phyloP scores from a whole-genome alignment of 1,140 invertebrate genomes.

The Pseudomyrmex concolor region DNA sequence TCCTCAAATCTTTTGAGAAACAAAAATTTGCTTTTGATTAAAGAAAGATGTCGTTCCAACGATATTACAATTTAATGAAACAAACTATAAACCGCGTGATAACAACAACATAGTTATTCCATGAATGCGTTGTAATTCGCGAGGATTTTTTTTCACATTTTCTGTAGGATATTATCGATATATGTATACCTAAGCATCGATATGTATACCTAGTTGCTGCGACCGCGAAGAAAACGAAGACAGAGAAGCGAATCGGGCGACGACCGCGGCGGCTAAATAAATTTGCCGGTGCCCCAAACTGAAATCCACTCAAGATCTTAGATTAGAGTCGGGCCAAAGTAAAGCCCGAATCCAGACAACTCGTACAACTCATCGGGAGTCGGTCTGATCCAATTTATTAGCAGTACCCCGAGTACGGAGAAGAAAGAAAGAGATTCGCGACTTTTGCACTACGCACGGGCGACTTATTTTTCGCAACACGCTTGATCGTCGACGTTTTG shows the following conservation, averaged over 20 bases:
- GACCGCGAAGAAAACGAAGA: slow-evolving; percentile 13
- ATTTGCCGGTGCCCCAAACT: slow-evolving; percentile 78
- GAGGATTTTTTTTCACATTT: background rate
- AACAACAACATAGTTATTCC: background rate
- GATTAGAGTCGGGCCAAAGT: slow-evolving; percentile 82
- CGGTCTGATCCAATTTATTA: slow-evolving; percentile 85
- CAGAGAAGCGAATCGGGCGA: slow-evolving; percentile 47
- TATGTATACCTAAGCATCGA: background rate
- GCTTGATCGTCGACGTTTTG: slow-evolving; percentile 57
- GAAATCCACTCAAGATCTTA: slow-evolving; percentile 84
- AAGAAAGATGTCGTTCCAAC: background rate
- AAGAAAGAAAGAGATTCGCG: slow-evolving; percentile 28
- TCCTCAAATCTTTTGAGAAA: background rate
- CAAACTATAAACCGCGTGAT: background rate
- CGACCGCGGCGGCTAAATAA: slow-evolving; percentile 77
- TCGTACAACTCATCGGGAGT: slow-evolving; percentile 82
- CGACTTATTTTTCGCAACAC: slow-evolving; percentile 60
- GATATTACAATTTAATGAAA: background rate
- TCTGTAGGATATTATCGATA: background rate
- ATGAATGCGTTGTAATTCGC: background rate
- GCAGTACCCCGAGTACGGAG: slow-evolving; percentile 28
- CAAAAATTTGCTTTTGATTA: background rate
- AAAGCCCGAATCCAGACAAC: slow-evolving; percentile 82
- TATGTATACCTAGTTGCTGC: slow-evolving; percentile 16
- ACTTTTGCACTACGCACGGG: slow-evolving; percentile 31